Evolutionary conservation across 2,797 vertebrate species (phyloP), one percentile per base, ranked within the genome.

Genomic region (Erethizon dorsatum): DNA sequence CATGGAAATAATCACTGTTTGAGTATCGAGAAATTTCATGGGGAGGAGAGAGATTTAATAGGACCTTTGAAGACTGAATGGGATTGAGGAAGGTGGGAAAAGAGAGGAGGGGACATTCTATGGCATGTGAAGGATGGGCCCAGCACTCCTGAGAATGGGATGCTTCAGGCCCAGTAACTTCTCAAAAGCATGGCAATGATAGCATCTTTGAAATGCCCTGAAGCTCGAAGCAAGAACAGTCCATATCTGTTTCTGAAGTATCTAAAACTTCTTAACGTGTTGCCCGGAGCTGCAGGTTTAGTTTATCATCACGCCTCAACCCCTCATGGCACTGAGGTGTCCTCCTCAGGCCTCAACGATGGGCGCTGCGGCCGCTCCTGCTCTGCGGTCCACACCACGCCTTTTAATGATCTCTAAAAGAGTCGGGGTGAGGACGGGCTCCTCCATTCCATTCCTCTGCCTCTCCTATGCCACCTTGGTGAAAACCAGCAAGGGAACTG

Each of bases 81-180:
- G 83, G 71, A 86, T 37, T 77, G 45, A 96, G 75, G 86, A 86
- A 82, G 41, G 24, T 26, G 8, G 65, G 95, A 67, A 87, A 33
- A 15, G 67, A 63, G 18, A 33, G 56, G 28, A 69, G 20, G 31
- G 3, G 14, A 59, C 2, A 41, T 82, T 61, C 47, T 22, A 56
- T 6, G 20, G n/a, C 1, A 12, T 20, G 18, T 57, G 20, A 28
- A 90, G 79, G 77, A 90, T 41, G 59, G 61, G 14, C 1, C 1
- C 52, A 50, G 5, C 1, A 4, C 31, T 79, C 56, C 78, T 47
- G 41, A 26, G n/a, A 63, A 69, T 0, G 1, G 59, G 15, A 83
- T 28, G 28, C 2, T 52, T 91, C 54, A 69, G 37, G 57, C 7
- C 9, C 41, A 33, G 8, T 47, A 67, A 77, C 15, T 26, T 57